A percentile compares a stretch with the other conserved stretches of the same genome.
These are phyloP conservation scores for Timandra comae DNA, from an alignment of 2,888 invertebrate species.

Conservation along the genomic window DNA sequence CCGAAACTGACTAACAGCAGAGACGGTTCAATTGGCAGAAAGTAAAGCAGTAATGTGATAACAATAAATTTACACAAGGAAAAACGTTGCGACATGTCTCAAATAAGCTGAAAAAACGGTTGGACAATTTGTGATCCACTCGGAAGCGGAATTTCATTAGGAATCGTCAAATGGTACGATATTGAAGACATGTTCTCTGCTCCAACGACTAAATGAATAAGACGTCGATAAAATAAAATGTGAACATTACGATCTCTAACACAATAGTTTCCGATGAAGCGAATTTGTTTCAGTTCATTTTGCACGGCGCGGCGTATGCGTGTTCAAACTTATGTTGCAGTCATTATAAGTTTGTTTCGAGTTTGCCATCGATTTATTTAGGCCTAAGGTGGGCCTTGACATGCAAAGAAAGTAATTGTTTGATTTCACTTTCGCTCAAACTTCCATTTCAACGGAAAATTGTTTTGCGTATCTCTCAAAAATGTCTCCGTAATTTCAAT, in stretches of 20 bases:
- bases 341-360: constrained; percentile 25
- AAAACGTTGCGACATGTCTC: constrained; percentile 4
- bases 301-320: constrained; percentile 14
- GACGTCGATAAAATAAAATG: too few relatives aligned
- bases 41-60: too few relatives aligned
- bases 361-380: constrained; percentile 21
- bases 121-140: not conserved
- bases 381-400: constrained; percentile 19
- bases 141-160: constrained; percentile 9
- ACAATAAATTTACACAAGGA: too few relatives aligned
- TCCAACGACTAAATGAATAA: constrained; percentile 1
- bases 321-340: constrained; percentile 21
- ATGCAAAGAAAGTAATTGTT: constrained; percentile 15
- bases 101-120: constrained; percentile 4
- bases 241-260: constrained; percentile 1
- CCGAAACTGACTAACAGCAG: too few relatives aligned
- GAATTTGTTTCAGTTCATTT: constrained; percentile 7
- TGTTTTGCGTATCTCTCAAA: too few relatives aligned
- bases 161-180: constrained; percentile 3
- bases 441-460: constrained; percentile 8
- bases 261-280: constrained; percentile 2
- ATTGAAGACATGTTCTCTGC: too few relatives aligned
- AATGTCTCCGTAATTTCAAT: too few relatives aligned
- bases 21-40: too few relatives aligned
- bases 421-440: constrained; percentile 18